Evolutionary conservation across 2,113 vertebrate genomes (phyloP).

Genomic region (Pogona vitticeps): DNA sequence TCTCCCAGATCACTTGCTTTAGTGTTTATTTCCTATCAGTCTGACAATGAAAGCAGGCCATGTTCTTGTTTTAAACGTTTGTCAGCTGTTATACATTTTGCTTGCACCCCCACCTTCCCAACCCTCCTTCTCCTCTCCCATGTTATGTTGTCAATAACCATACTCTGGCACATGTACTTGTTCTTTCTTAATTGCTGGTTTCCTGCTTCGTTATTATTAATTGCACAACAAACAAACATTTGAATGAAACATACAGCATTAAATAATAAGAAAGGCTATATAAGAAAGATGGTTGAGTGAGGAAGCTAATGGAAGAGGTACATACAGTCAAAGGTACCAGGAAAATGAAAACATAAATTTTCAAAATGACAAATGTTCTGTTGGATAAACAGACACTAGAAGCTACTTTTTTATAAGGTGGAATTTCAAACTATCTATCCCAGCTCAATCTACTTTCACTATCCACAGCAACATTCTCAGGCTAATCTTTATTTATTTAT

Average conservation of each 20-base stretch:
- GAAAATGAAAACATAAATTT: neutral
- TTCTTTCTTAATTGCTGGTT: slow-evolving; percentile 13
- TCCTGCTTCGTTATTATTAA: slow-evolving; percentile 19
- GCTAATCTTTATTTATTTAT: too few species aligned
- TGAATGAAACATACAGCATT: slow-evolving; percentile 3
- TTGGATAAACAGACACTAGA: too few species aligned
- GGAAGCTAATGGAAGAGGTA: neutral
- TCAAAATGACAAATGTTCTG: neutral
- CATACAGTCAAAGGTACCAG: neutral
- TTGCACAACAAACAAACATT: neutral
- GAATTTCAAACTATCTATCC: too few species aligned
- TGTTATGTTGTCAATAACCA: neutral
- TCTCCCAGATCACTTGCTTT: neutral
- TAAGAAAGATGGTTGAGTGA: neutral
- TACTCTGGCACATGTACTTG: slow-evolving; percentile 12
- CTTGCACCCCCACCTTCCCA: neutral
- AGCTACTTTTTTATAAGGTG: too few species aligned
- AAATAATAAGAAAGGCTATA: neutral
- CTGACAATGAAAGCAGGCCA: neutral
- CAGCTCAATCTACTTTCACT: too few species aligned
- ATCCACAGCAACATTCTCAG: too few species aligned
- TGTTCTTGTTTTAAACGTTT: neutral
- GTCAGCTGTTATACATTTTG: neutral
- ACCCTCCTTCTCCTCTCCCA: too few species aligned
- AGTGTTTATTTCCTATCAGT: neutral